Evolutionary conservation across 2,888 invertebrate genomes (phyloP).

Genomic region (Eristalis arbustorum): DNA sequence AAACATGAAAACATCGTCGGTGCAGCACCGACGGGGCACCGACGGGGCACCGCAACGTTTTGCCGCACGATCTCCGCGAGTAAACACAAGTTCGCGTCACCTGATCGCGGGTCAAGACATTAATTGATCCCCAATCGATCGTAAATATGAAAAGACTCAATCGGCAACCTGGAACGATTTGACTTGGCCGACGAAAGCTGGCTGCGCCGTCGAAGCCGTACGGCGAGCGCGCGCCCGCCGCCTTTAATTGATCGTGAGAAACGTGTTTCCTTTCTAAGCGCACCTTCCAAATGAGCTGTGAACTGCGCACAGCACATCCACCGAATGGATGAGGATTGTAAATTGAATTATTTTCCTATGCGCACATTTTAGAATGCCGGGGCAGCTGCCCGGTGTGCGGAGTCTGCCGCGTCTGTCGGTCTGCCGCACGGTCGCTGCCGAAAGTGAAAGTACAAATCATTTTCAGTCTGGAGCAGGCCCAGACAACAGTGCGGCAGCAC

Average conservation of each 20-base stretch:
- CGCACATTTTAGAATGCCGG: conserved; percentile 57
- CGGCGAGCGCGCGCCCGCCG: background rate
- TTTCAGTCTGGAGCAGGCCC: conserved; percentile 56
- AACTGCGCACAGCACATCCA: conserved; percentile 21
- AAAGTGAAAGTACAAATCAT: conserved; percentile 70
- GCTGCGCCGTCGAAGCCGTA: background rate
- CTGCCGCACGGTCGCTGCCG: background rate
- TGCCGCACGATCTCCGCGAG: conserved; percentile 34
- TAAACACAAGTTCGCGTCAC: conserved; percentile 64
- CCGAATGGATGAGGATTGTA: conserved; percentile 51
- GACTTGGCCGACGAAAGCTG: background rate
- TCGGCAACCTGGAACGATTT: conserved; percentile 31
- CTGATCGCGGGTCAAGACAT: conserved; percentile 66
- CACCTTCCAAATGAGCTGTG: conserved; percentile 65
- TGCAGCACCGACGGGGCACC: background rate
- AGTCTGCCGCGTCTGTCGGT: background rate
- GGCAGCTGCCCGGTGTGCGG: background rate
- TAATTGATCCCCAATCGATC: conserved; percentile 70
- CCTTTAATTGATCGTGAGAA: conserved; percentile 69
- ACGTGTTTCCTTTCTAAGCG: conserved; percentile 68
- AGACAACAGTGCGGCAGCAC: conserved; percentile 30
- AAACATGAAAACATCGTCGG: conserved; percentile 15
- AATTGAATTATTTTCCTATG: conserved; percentile 67
- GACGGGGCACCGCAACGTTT: conserved; percentile 20
- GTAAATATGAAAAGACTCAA: conserved; percentile 69